Percentiles rank a stretch among this genome's conserved stretches.
These are phyloP conservation scores for Synanthedon myopaeformis DNA, from an alignment of 2,888 invertebrate genomes.

Conservation along the genomic window DNA sequence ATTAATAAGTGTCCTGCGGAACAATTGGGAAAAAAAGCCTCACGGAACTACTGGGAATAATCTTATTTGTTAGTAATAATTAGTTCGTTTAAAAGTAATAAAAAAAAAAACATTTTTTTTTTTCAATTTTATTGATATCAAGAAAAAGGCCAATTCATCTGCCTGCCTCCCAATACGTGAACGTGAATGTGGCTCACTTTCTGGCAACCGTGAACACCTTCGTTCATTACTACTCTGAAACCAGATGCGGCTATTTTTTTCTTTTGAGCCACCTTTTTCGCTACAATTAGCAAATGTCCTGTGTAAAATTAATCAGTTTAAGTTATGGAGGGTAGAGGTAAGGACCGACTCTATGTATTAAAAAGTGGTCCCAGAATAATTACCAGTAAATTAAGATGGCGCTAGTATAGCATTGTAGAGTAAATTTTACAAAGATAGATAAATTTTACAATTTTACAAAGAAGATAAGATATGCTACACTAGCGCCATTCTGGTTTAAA, in stretches of 20 bases:
- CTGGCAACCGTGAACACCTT: constrained; percentile 81
- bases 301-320: constrained; percentile 1
- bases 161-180: constrained; percentile 90
- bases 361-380: no score
- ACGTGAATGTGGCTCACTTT: constrained; percentile 90
- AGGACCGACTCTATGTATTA: no score
- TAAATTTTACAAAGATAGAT: no score
- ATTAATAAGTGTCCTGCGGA: no score
- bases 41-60: neutral
- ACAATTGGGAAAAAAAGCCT: no score
- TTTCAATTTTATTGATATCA: constrained; percentile 9
- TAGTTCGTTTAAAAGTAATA: neutral
- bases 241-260: constrained; percentile 75
- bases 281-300: constrained; percentile 83
- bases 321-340: no score
- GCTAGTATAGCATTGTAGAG: no score
- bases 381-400: no score
- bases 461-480: no score
- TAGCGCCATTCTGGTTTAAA: no score
- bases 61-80: neutral
- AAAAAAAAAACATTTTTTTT: neutral
- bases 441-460: no score
- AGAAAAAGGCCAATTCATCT: constrained; percentile 83
- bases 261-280: constrained; percentile 79
- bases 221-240: constrained; percentile 87